These are phyloP conservation scores for Tadarida brasiliensis DNA, from an alignment of 2,797 vertebrate species.

Conservation along the genomic window DNA sequence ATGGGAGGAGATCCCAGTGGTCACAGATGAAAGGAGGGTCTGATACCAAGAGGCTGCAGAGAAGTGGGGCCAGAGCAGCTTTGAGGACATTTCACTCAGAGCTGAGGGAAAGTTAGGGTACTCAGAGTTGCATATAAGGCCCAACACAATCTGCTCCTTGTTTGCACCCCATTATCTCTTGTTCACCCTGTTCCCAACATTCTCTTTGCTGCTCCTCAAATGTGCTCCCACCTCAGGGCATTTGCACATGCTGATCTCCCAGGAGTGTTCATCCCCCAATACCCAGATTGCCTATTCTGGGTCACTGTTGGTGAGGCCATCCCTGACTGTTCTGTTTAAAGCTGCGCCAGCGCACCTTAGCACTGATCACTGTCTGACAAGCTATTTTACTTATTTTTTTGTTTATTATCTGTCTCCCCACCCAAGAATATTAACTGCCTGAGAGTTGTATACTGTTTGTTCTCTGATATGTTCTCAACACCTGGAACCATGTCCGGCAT, in stretches of 20 bases:
- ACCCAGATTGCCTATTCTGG: neutral
- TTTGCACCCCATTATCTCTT: neutral
- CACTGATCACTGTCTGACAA: neutral
- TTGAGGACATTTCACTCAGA: neutral
- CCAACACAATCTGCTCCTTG: neutral
- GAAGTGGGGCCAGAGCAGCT: neutral
- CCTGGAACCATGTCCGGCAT: neutral
- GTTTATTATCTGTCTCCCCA: neutral
- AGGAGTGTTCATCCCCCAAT: neutral
- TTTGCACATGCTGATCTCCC: neutral
- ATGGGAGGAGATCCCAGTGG: neutral
- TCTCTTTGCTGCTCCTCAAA: neutral
- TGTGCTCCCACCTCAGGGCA: too few species aligned
- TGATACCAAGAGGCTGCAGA: neutral
- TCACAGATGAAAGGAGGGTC: neutral
- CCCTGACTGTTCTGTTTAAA: neutral
- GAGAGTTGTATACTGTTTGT: neutral
- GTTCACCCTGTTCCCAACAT: neutral
- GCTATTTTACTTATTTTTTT: neutral
- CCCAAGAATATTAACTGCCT: neutral
- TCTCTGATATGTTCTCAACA: neutral
- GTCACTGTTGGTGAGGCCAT: neutral
- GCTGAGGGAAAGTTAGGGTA: neutral
- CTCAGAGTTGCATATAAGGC: neutral
- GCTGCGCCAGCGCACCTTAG: neutral